Evolutionary conservation across 64 coral and sea anemone genomes (phyloP).

Genomic region (Montipora sp.): DNA sequence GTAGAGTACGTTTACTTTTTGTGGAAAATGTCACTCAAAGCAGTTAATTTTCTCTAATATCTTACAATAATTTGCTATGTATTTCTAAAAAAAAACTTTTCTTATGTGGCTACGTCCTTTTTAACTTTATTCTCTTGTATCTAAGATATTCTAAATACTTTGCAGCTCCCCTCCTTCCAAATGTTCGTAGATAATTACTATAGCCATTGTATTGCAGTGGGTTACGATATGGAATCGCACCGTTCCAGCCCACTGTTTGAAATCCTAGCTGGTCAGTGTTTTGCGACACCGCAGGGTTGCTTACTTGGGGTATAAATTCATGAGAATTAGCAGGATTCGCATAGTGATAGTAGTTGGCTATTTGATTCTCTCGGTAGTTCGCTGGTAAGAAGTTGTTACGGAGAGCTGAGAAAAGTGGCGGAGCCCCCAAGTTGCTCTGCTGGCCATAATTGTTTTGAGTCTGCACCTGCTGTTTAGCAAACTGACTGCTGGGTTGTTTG

Average conservation of each 20-base stretch:
- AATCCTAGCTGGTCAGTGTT: constrained; percentile 27
- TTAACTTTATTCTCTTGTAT: constrained; percentile 48
- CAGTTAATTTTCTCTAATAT: not conserved
- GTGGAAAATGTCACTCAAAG: not conserved
- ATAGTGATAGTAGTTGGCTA: constrained; percentile 49
- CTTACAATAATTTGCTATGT: not conserved
- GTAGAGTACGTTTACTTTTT: too few relatives aligned
- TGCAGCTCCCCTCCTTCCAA: constrained; percentile 34
- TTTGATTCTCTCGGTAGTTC: constrained; percentile 20
- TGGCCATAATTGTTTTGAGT: not conserved
- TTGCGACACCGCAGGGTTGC: constrained; percentile 13
- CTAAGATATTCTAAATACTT: constrained; percentile 38
- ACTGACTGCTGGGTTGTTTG: not conserved
- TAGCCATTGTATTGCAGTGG: constrained; percentile 19
- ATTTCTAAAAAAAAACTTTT: not conserved
- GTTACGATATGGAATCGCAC: not conserved
- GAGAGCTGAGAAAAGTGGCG: not conserved
- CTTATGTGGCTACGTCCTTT: constrained; percentile 10
- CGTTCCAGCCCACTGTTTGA: constrained; percentile 15
- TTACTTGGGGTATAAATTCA: constrained; percentile 15
- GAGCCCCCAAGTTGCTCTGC: not conserved
- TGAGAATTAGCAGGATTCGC: not conserved
- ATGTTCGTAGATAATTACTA: constrained; percentile 39
- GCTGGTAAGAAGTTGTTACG: constrained; percentile 12
- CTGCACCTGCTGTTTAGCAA: constrained; percentile 3